A percentile compares a stretch with the other conserved stretches of the same genome.
These are phyloP conservation scores for Podocnemis expansa DNA, from an alignment of 2,113 vertebrate genomes.

Conservation along the genomic window DNA sequence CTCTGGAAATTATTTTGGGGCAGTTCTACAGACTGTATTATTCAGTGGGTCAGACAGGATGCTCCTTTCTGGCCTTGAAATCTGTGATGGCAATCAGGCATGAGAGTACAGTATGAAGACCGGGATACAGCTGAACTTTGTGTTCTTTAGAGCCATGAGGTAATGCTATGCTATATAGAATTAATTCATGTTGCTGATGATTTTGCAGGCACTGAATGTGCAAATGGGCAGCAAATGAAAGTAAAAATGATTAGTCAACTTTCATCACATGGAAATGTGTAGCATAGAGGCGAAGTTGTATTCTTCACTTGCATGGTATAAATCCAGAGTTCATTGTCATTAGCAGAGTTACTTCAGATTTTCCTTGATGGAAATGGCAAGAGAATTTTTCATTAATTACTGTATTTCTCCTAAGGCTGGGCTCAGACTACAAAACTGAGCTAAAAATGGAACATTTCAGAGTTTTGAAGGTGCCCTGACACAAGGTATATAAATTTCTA, in stretches of 20 bases:
- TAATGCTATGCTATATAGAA: rapidly evolving
- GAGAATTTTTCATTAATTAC: background rate
- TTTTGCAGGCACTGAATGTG: background rate
- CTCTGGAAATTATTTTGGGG: background rate
- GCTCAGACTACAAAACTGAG: background rate
- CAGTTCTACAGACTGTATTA: background rate
- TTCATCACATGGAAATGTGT: background rate
- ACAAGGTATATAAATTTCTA: background rate
- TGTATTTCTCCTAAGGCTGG: background rate
- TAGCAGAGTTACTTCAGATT: rapidly evolving
- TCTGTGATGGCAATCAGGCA: background rate
- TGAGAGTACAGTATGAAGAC: background rate
- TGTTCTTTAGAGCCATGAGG: rapidly evolving
- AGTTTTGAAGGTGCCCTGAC: background rate
- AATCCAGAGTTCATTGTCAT: background rate
- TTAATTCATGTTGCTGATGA: background rate
- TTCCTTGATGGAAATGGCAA: background rate
- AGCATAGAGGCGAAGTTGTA: background rate
- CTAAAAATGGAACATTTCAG: rapidly evolving
- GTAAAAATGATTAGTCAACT: background rate
- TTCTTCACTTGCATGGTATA: rapidly evolving
- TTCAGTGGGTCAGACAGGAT: background rate
- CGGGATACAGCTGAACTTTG: rapidly evolving
- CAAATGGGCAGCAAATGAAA: background rate
- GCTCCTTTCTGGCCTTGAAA: background rate